Conservation (phyloP, 2,888 invertebrate genomes). For the Platynereis dumerilii region DNA sequence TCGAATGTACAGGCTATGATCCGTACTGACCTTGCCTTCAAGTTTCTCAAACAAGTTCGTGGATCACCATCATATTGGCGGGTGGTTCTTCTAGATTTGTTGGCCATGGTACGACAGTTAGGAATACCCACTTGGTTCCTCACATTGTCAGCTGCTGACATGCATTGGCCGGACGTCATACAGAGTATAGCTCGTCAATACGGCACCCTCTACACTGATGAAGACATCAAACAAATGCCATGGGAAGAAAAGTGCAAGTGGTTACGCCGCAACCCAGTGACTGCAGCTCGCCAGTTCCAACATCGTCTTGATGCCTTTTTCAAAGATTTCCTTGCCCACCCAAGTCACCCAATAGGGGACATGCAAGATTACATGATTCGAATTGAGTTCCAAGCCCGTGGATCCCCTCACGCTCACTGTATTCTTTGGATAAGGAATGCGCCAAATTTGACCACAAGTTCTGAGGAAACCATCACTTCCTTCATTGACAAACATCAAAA, state of each 20-base stretch:
- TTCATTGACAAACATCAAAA: conserved; percentile 16
- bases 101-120: conserved; percentile 42
- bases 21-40: conserved; percentile 32
- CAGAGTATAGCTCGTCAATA: conserved; percentile 32
- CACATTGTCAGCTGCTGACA: conserved; percentile 42
- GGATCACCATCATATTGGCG: conserved; percentile 42
- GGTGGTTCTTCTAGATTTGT: conserved; percentile 32
- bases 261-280: conserved; percentile 41
- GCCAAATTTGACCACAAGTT: not conserved
- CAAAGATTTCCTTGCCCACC: conserved; percentile 29
- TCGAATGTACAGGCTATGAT: too few species aligned
- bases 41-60: conserved; percentile 33
- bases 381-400: conserved; percentile 7
- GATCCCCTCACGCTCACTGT: conserved; percentile 12
- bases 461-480: not conserved
- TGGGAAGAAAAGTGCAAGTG: conserved; percentile 37
- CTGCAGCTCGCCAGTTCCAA: conserved; percentile 40
- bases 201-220: conserved; percentile 25
- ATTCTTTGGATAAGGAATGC: conserved; percentile 3
- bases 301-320: conserved; percentile 36
- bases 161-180: conserved; percentile 41
- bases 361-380: not conserved
- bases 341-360: not conserved
- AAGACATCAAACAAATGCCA: conserved; percentile 32
- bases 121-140: conserved; percentile 42